A percentile compares a stretch with the other conserved stretches of the same genome.
These are phyloP conservation scores for Charaxes varanes DNA, from an alignment of 1,140 invertebrate species.

Conservation along the genomic window DNA sequence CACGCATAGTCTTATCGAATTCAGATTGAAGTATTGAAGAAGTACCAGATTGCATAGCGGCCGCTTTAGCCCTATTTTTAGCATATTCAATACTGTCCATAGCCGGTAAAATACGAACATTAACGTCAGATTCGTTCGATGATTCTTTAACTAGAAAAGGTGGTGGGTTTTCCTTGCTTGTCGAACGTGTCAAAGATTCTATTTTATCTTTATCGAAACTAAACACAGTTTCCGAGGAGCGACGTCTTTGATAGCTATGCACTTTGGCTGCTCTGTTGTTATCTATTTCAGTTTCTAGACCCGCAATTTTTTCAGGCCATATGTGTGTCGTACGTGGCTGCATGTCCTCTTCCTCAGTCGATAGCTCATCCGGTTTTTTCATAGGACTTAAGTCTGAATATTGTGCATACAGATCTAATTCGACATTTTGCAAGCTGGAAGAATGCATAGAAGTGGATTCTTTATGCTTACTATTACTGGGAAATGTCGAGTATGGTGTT, in stretches of 20 bases:
- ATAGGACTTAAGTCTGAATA: slow-evolving; percentile 59
- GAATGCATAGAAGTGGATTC: slow-evolving; percentile 78
- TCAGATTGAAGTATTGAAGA: slow-evolving; percentile 72
- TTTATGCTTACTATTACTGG: slow-evolving; percentile 74
- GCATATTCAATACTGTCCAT: slow-evolving; percentile 75
- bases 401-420: slow-evolving; percentile 77
- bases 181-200: slow-evolving; percentile 77
- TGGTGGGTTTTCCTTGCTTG: slow-evolving; percentile 55
- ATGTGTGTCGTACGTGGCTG: slow-evolving; percentile 68
- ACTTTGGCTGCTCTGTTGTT: slow-evolving; percentile 61
- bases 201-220: slow-evolving; percentile 82
- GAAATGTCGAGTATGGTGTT: slow-evolving; percentile 77
- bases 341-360: slow-evolving; percentile 60
- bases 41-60: slow-evolving; percentile 41
- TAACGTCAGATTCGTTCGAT: slow-evolving; percentile 74
- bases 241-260: slow-evolving; percentile 63
- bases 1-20: slow-evolving; percentile 75
- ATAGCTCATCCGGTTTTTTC: slow-evolving; percentile 54
- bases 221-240: slow-evolving; percentile 78
- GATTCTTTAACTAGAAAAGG: slow-evolving; percentile 70
- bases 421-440: slow-evolving; percentile 79
- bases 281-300: slow-evolving; percentile 72
- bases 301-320: slow-evolving; percentile 75
- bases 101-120: slow-evolving; percentile 66
- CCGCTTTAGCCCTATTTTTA: slow-evolving; percentile 65